Evolutionary conservation across 1,140 invertebrate genomes (phyloP).

Genomic region (Caenorhabditis inopinata): DNA sequence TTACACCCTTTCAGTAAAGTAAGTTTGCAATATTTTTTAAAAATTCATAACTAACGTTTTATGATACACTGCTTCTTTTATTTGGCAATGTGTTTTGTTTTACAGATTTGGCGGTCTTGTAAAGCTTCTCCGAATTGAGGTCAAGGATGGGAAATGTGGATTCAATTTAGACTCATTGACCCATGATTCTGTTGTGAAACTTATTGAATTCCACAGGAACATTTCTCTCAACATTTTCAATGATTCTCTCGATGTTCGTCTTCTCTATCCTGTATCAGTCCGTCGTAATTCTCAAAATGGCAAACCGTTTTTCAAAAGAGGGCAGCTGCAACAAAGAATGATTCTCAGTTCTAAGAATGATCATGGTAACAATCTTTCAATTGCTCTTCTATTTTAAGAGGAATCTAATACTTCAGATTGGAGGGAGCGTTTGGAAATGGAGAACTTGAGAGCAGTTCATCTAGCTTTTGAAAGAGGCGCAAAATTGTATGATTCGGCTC

Average conservation of each 20-base stretch:
- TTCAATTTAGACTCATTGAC: background rate
- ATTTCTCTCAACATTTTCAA: background rate
- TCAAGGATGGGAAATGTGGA: constrained; percentile 9
- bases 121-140: background rate
- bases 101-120: background rate
- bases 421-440: background rate
- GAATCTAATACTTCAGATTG: background rate
- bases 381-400: background rate
- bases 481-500: background rate
- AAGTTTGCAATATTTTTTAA: too few species aligned
- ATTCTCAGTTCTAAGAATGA: background rate
- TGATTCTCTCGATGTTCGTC: background rate
- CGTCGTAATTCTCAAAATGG: background rate
- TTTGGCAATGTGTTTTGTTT: background rate
- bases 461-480: background rate
- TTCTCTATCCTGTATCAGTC: background rate
- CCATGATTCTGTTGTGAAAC: background rate
- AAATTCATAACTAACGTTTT: background rate
- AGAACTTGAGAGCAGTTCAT: background rate
- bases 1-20: background rate
- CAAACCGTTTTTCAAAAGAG: background rate
- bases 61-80: too few species aligned
- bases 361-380: background rate
- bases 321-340: background rate
- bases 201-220: background rate